Evolutionary conservation across 1,140 invertebrate genomes (phyloP), one percentile per base, ranked within the genome.

Genomic region (Maconellicoccus hirsutus): DNA sequence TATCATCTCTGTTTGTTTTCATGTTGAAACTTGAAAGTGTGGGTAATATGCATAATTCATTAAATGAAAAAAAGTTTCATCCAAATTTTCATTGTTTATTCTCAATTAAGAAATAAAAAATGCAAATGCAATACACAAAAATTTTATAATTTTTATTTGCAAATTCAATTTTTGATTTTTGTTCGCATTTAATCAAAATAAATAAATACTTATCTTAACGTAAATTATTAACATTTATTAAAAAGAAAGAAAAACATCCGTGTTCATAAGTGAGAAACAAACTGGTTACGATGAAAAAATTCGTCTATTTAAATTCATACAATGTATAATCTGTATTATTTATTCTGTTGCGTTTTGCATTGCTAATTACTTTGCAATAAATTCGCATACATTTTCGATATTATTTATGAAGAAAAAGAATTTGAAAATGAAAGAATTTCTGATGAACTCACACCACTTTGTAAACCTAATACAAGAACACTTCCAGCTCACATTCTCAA

Each of bases 191-290:
- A 52, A 52, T 52, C 12, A 52, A 52, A 52, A 52, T 52, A 52
- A 52, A 52, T 52, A 52, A 52, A 52, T 52, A 52, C 42, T 52
- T 52, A 52, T 52, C 42, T 52, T 52, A 52, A 52, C 42, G 42
- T 52, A 52, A 52, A 16, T 52, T 52, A 52, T 52, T 52, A 52
- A 52, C 42, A 52, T 16, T 52, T 16, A 52, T 52, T 16, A 52
- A 52, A 16, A 52, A 14, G n/a, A 16, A 52, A 52, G n/a, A 19
- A 52, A 52, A 14, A 19, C 42, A 52, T 52, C n/a, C 12, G 10
- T 52, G 42, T 52, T 52, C 16, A 3, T 52, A 16, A 16, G 42
- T 19, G 42, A 52, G 16, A 52, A 52, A 33, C 12, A 52, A 52
- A 52, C 16, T 52, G 42, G 6, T 52, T 52, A 52, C 42, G 3